A percentile compares a stretch with the other conserved stretches of the same genome.
These are phyloP conservation scores for Amblyteles armatorius DNA, from an alignment of 2,888 invertebrate genomes.

Conservation along the genomic window DNA sequence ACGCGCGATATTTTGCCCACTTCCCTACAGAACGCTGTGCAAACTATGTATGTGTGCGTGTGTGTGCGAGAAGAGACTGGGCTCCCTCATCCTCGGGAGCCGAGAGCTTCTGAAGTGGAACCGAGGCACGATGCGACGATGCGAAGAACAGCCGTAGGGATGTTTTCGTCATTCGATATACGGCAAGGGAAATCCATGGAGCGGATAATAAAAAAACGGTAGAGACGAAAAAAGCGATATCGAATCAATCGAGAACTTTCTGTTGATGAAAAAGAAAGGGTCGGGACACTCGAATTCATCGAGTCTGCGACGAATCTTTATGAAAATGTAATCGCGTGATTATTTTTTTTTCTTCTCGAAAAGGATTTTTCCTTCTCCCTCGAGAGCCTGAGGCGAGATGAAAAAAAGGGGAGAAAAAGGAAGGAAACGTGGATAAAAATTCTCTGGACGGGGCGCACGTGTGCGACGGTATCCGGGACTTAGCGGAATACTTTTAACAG, in stretches of 20 bases:
- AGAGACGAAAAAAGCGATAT: neutral
- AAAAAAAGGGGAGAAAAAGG: neutral
- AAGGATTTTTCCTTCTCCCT: neutral
- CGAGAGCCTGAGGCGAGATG: neutral
- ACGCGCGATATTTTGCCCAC: conserved; percentile 17
- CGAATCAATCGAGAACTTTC: neutral
- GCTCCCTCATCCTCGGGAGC: neutral
- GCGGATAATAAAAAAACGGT: neutral
- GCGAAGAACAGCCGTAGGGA: neutral
- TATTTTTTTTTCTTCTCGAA: neutral
- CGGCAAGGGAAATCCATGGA: neutral
- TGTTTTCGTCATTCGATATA: neutral
- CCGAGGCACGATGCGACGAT: conserved; percentile 13
- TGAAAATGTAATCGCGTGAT: neutral
- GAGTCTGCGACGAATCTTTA: neutral
- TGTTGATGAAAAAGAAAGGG: neutral
- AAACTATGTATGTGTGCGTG: neutral
- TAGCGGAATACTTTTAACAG: neutral
- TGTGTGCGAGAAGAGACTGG: neutral
- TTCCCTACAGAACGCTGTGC: neutral
- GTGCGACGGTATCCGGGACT: neutral
- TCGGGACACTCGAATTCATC: neutral
- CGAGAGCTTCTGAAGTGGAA: conserved; percentile 27
- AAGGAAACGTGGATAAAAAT: neutral
- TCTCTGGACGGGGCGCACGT: neutral